Evolutionary conservation across 2,888 invertebrate genomes (phyloP).

Genomic region (Tinea semifulvella): DNA sequence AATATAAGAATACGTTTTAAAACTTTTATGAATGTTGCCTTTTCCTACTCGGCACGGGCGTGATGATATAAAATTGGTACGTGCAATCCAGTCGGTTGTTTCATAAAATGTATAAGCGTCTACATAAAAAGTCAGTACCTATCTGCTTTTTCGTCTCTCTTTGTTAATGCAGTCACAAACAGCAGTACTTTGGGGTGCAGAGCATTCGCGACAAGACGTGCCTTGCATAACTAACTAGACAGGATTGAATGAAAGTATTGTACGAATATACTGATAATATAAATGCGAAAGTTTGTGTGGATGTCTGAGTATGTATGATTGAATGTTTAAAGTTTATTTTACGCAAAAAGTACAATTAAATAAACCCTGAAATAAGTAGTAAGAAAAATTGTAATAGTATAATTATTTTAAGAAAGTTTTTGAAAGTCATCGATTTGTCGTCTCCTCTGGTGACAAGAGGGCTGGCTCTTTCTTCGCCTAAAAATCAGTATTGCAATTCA

Average conservation of each 20-base stretch:
- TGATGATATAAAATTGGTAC: slow-evolving; percentile 7
- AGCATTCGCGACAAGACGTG: slow-evolving; percentile 47
- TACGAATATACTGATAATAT: neutral
- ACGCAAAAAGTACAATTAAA: no score
- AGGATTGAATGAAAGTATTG: slow-evolving; percentile 9
- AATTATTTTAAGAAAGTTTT: no score
- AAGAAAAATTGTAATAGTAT: no score
- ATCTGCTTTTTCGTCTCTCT: slow-evolving; percentile 10
- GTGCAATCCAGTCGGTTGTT: slow-evolving; percentile 1
- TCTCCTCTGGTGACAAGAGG: no score
- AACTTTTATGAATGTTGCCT: neutral
- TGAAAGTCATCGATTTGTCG: no score
- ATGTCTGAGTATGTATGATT: no score
- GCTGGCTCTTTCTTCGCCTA: no score
- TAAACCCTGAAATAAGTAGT: no score
- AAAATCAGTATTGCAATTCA: no score
- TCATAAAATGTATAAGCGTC: slow-evolving; percentile 2
- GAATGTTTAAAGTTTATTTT: no score
- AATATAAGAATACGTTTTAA: neutral
- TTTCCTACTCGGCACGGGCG: neutral
- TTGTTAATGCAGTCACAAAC: slow-evolving; percentile 13
- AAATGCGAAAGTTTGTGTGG: no score
- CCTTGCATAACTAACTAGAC: slow-evolving; percentile 45
- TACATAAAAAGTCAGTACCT: slow-evolving; percentile 2
- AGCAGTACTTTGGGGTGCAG: slow-evolving; percentile 24